Evolutionary conservation across 2,113 vertebrate genomes (phyloP).

Genomic region (Eulemur rufifrons): DNA sequence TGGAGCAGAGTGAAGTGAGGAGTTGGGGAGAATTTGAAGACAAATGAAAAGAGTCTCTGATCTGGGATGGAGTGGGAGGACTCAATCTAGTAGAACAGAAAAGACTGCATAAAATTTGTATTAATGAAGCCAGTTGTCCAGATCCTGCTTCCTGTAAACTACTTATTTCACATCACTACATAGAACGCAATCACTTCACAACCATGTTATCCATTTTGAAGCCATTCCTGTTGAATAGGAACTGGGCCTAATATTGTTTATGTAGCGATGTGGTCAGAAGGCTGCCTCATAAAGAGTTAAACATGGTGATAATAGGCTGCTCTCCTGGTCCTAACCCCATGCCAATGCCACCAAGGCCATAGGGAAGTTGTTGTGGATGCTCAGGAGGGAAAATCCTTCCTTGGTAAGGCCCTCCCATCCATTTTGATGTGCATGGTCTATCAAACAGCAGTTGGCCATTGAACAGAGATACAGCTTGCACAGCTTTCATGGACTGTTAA

Average conservation of each 20-base stretch:
- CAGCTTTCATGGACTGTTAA: too few species aligned
- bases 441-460: too few species aligned
- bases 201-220: too few species aligned
- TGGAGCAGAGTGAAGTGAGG: background rate
- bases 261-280: background rate
- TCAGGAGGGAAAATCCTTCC: too few species aligned
- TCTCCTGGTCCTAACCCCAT: too few species aligned
- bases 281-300: too few species aligned
- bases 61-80: background rate
- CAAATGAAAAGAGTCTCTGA: background rate
- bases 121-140: background rate
- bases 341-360: too few species aligned
- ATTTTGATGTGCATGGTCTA: too few species aligned
- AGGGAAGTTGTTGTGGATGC: too few species aligned
- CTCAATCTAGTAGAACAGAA: background rate
- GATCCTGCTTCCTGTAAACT: background rate
- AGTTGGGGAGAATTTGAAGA: background rate
- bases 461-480: too few species aligned
- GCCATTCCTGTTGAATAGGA: background rate
- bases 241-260: background rate
- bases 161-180: background rate
- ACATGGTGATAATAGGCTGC: fast-evolving
- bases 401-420: too few species aligned
- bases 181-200: background rate
- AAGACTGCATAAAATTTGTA: background rate